A percentile compares a stretch with the other conserved stretches of the same genome.
These are phyloP conservation scores for Rutpela maculata DNA, from an alignment of 2,888 invertebrate species.

Conservation along the genomic window DNA sequence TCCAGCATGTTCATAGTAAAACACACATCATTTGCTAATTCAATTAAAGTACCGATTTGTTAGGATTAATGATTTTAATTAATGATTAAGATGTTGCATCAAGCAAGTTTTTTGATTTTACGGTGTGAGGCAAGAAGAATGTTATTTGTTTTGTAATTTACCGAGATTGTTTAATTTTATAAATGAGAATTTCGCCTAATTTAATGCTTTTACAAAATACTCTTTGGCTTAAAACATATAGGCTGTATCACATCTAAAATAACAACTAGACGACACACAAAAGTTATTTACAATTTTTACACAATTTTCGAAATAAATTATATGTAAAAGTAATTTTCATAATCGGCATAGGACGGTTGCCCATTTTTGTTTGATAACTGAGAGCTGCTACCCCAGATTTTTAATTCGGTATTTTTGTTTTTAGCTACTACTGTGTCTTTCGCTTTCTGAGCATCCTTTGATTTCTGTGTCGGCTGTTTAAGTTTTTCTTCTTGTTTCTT, in stretches of 20 bases:
- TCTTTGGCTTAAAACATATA: conserved; percentile 50
- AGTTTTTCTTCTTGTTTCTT: conserved; percentile 48
- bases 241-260: conserved; percentile 53
- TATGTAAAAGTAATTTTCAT: conserved; percentile 82
- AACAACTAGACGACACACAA: conserved; percentile 50
- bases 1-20: too few relatives aligned
- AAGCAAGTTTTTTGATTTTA: not conserved
- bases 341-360: conserved; percentile 77
- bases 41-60: too few relatives aligned
- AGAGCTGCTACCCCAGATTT: conserved; percentile 63
- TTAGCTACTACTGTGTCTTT: conserved; percentile 59
- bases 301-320: conserved; percentile 60
- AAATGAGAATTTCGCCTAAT: conserved; percentile 28
- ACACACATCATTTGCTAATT: too few relatives aligned
- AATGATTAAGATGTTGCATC: too few relatives aligned
- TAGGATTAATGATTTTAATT: too few relatives aligned
- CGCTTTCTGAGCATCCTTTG: conserved; percentile 53
- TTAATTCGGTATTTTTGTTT: conserved; percentile 65
- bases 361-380: conserved; percentile 61
- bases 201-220: conserved; percentile 40
- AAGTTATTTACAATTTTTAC: conserved; percentile 52
- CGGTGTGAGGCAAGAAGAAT: conserved; percentile 5
- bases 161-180: not conserved
- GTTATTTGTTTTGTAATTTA: conserved; percentile 11
- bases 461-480: conserved; percentile 42